Base-by-base conservation (phyloP, 2,113 vertebrate genomes). In the Catharus fuscescens region DNA sequence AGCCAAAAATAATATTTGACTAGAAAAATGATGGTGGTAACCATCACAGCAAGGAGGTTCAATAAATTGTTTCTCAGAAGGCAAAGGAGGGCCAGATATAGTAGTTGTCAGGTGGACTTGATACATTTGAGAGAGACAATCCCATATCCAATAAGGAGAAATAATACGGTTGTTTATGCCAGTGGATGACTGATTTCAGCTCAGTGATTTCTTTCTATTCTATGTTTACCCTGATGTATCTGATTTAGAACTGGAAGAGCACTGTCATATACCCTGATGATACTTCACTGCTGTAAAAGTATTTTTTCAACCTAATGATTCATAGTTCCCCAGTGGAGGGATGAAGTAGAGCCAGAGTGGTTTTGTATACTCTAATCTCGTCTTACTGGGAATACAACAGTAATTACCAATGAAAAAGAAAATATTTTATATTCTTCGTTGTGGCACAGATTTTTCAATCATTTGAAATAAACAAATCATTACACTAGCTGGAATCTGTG, bases 241-340 rank as follows among this genome's bases (percentile, higher is more conserved):
- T 77, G 67, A 83, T 86, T 34, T 83, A 77, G 60, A 76, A 77
- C 50, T 53, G 38, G 32, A 59, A 84, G 53, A 70, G 21, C 45
- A 53, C 42, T 69, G 26, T 92, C 10, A 26, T 26, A 13, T 74
- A 60, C 8, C 21, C 15, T 45, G 50, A 24, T 86, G 60, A 50
- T 73, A 54, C 61, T 94, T 94, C 21, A 61, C 38, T 56, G 73
- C 57, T 86, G 28, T 52, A 87, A 93, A 92, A 91, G 42, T 84
- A 64, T 87, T 94, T 92, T 89, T 54, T 53, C 84, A 84, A 34
- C 10, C 14, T 81, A 84, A 47, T 54, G 56, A 32, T 86, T 94
- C 2, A 2, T 67, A 84, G 86, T 86, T 93, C 57, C 53, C 56
- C 31, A 28, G 14, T 52, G 52, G 5, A 29, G 32, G 20, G 10